phyloP scores from a whole-genome alignment of 2,113 vertebrate species.

The Oriolus oriolus region DNA sequence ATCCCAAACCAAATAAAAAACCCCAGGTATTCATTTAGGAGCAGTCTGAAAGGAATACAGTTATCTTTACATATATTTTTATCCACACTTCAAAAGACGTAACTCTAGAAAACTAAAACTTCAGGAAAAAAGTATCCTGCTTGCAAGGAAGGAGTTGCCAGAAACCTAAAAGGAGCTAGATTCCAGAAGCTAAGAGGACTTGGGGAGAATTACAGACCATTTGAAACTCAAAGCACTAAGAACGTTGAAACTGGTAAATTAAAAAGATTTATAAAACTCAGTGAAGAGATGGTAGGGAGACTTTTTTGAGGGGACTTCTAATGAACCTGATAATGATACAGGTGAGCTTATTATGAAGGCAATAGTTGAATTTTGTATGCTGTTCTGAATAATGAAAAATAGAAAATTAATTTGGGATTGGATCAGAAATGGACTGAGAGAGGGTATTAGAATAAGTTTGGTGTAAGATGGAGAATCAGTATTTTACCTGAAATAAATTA shows the following conservation, averaged over 20 bases:
- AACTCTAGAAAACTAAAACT: neutral
- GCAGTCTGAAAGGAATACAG: neutral
- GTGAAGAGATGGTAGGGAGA: neutral
- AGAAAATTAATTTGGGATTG: neutral
- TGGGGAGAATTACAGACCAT: neutral
- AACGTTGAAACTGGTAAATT: neutral
- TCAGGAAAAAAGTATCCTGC: neutral
- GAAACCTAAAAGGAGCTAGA: neutral
- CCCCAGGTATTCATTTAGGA: neutral
- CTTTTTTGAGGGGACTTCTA: neutral
- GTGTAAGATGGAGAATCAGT: neutral
- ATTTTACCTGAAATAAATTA: neutral
- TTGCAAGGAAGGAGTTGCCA: neutral
- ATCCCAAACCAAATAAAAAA: rapidly evolving
- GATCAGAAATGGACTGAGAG: neutral
- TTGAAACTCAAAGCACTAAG: neutral
- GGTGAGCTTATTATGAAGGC: neutral
- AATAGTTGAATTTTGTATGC: neutral
- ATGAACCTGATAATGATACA: neutral
- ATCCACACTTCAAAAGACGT: neutral
- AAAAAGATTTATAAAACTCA: neutral
- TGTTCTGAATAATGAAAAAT: neutral
- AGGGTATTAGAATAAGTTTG: neutral
- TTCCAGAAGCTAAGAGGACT: neutral
- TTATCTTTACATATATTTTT: neutral